Base-by-base conservation (phyloP, 2,797 vertebrate genomes). In the Schizothorax lantsangensis region DNA sequence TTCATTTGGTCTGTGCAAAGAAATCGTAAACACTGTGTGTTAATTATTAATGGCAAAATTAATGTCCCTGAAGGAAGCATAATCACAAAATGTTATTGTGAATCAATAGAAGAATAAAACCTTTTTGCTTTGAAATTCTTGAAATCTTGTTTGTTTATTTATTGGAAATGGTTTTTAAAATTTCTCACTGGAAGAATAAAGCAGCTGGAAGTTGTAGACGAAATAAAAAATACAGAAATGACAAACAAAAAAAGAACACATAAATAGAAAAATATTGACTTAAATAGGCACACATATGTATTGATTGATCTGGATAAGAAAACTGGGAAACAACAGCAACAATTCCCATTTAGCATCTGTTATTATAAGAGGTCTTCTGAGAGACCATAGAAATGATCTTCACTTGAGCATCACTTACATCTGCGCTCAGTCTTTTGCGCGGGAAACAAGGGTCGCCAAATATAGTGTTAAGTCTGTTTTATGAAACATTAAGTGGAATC, bases 11-110 rank as follows among this genome's bases (percentile, higher is more conserved):
- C 95, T 95, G 95, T 96, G 95, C 95, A 95, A 96, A 94, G 79
- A 92, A 90, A 88, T 89, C 77, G 95, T 96, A 96, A 96, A 96
- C 95, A 96, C 95, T 94, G 86, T 96, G 95, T 96, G 95, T 96
- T 95, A 91, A 85, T 86, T 81, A 89, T 89, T 75, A 52, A 88
- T 87, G 86, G 23, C 88, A 68, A 86, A 45, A n/a, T 57, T 33
- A 86, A 83, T 73, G 57, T 47, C 30, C 68, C 52, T 80, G 26
- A 79, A 69, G 74, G n/a, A 69, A 33, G 33, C 66, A 17, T 59
- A 23, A 19, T 57, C 40, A 54, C 43, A 10, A 40, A 45, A 66
- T 69, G 19, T 72, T 49, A 64, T 49, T 88, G 85, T 88, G 73
- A 86, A 82, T 36, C 62, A 23, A 49, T 8, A 43, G 86, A 69